These are phyloP conservation scores for Deilephila elpenor DNA, from an alignment of 2,888 invertebrate species.

Conservation along the genomic window DNA sequence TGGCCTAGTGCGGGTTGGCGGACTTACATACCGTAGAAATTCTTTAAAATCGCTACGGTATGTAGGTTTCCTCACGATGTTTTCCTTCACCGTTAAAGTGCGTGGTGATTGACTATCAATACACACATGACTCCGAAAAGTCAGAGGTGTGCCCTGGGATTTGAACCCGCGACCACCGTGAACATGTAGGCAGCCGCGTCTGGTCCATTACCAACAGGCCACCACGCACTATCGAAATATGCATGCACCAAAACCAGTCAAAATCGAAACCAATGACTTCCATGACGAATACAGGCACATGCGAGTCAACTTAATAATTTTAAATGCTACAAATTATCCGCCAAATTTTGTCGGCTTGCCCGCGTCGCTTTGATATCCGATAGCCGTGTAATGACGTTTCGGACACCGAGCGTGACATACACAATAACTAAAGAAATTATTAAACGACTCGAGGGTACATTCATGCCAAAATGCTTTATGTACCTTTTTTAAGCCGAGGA, in stretches of 20 bases:
- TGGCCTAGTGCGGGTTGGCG: too few relatives aligned
- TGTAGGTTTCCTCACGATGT: too few relatives aligned
- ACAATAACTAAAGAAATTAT: slow-evolving; percentile 27
- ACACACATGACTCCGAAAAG: too few relatives aligned
- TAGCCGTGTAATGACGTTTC: slow-evolving; percentile 59
- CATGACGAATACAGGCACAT: slow-evolving; percentile 48
- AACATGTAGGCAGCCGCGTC: too few relatives aligned
- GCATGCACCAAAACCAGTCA: background rate
- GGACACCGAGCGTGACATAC: slow-evolving; percentile 37
- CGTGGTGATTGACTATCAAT: too few relatives aligned
- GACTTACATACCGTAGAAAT: too few relatives aligned
- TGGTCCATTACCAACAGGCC: too few relatives aligned
- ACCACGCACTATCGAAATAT: background rate
- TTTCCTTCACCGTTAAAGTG: too few relatives aligned
- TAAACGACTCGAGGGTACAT: background rate
- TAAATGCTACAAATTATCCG: slow-evolving; percentile 74
- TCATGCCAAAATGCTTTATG: background rate
- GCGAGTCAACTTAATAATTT: slow-evolving; percentile 58
- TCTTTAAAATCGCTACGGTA: too few relatives aligned
- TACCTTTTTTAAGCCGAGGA: background rate
- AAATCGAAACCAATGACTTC: slow-evolving; percentile 32
- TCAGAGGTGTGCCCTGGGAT: too few relatives aligned
- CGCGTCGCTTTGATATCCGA: slow-evolving; percentile 68
- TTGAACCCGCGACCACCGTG: too few relatives aligned
- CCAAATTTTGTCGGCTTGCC: slow-evolving; percentile 52